These are phyloP conservation scores for Drosophila borealis DNA, from an alignment of 2,888 invertebrate species.

Conservation along the genomic window DNA sequence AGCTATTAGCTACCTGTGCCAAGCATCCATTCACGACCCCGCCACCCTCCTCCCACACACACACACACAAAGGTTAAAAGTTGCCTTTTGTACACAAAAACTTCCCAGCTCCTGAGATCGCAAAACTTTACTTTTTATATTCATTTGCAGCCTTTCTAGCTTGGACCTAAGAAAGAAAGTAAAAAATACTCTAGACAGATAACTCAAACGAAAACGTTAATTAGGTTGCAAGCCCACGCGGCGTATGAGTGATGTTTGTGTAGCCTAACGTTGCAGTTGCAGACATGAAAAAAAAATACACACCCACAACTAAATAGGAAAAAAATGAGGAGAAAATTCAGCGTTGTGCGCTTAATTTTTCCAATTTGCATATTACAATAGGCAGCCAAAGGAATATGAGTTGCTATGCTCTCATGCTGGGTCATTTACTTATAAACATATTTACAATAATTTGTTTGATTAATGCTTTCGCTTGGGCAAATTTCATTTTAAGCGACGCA, in stretches of 20 bases:
- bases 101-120: slow-evolving; percentile 30
- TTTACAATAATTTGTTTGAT: slow-evolving; percentile 12
- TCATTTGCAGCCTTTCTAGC: slow-evolving; percentile 9
- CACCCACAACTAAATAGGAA: neutral
- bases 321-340: neutral
- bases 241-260: slow-evolving; percentile 35
- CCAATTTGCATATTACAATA: slow-evolving; percentile 47
- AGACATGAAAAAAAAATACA: neutral
- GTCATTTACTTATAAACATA: slow-evolving; percentile 13
- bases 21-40: slow-evolving; percentile 1
- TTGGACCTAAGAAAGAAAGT: neutral
- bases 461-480: slow-evolving; percentile 26
- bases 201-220: slow-evolving; percentile 34
- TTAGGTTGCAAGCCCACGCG: slow-evolving; percentile 33
- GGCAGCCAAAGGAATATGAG: slow-evolving; percentile 1
- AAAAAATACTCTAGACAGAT: slow-evolving; percentile 6
- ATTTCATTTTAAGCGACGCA: slow-evolving; percentile 53
- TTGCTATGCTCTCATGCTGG: slow-evolving; percentile 6
- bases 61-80: slow-evolving; percentile 44
- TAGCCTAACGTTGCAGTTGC: slow-evolving; percentile 20
- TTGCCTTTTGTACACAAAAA: slow-evolving; percentile 23
- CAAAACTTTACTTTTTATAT: slow-evolving; percentile 30
- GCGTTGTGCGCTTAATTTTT: slow-evolving; percentile 38
- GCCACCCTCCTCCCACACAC: neutral
- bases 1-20: slow-evolving; percentile 45